Evolutionary conservation across 2,797 vertebrate species (phyloP).

Genomic region (Melanotaenia nigrans): DNA sequence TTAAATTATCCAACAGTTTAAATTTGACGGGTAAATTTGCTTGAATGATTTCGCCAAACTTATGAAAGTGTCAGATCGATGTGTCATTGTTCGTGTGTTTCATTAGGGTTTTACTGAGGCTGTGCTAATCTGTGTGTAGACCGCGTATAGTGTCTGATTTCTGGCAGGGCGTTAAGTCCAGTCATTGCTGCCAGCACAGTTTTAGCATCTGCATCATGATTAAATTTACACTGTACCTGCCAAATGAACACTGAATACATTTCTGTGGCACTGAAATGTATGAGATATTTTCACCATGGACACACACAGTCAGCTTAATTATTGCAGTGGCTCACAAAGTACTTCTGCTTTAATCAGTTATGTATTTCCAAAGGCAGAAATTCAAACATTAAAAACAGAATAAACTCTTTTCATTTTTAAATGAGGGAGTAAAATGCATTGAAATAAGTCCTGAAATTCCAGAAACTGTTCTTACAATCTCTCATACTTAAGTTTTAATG

Average conservation of each 20-base stretch:
- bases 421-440: background rate
- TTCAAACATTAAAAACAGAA: background rate
- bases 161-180: constrained; percentile 39
- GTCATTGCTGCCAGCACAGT: constrained; percentile 41
- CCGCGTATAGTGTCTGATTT: constrained; percentile 12
- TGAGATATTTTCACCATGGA: constrained; percentile 17
- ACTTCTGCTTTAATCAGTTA: background rate
- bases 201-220: constrained; percentile 41
- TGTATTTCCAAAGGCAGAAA: background rate
- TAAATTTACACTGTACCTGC: constrained; percentile 35
- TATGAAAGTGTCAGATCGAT: constrained; percentile 13
- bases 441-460: background rate
- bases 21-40: constrained; percentile 31
- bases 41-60: constrained; percentile 26
- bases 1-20: constrained; percentile 39
- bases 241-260: constrained; percentile 45
- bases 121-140: constrained; percentile 36
- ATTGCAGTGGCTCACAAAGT: background rate
- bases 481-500: background rate
- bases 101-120: constrained; percentile 36
- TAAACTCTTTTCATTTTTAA: background rate
- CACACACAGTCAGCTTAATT: background rate
- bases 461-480: background rate
- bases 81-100: background rate
- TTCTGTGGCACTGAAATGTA: constrained; percentile 16